Base-by-base conservation (phyloP, 1,140 invertebrate genomes). In the Drosophila repleta region DNA sequence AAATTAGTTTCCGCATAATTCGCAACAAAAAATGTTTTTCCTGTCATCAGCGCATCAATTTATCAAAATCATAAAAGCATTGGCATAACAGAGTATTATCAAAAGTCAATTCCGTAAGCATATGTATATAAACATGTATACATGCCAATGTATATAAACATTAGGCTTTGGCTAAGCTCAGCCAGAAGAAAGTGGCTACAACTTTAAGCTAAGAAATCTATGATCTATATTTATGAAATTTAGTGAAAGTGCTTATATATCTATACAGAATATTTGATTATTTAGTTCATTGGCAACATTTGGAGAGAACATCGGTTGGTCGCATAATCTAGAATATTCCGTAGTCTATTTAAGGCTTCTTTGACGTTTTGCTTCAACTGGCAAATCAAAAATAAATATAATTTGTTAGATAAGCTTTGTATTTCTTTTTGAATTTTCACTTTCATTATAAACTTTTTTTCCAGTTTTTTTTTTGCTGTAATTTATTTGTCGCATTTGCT, bases 371-470 rank as follows among this genome's bases (percentile, higher is more conserved):
- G 24, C 49, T 62, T 69, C 43, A 46, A 69, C 48, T 62, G n/a
- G 3, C 1, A 55, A 15, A 32, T 13, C 0, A 49, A 26, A 29
- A 35, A 26, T 11, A 51, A 5, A 17, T 3, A 26, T 4, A 26
- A 8, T 24, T 15, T 24, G 3, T 7, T 17, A 41, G 8, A 46
- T 29, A 20, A 45, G 4, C 20, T n/a, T 46, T 24, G 15, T n/a
- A n/a, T 51, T 20, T 6, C 11, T 32, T 17, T 15, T 13, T n/a
- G 29, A 11, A 53, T 71, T 71, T 85, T 84, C 77, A 77, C 80
- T 84, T 85, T 84, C 81, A 70, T 84, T 76, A 80, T 80, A 70
- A 77, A 73, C 55, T 63, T 41, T 63, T 62, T 58, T 41, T 51
- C 66, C 29, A n/a, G n/a, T n/a, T n/a, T 8, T 63, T 49, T 76